Base-by-base conservation (phyloP, 1,140 invertebrate genomes). In the Cydia amplana region DNA sequence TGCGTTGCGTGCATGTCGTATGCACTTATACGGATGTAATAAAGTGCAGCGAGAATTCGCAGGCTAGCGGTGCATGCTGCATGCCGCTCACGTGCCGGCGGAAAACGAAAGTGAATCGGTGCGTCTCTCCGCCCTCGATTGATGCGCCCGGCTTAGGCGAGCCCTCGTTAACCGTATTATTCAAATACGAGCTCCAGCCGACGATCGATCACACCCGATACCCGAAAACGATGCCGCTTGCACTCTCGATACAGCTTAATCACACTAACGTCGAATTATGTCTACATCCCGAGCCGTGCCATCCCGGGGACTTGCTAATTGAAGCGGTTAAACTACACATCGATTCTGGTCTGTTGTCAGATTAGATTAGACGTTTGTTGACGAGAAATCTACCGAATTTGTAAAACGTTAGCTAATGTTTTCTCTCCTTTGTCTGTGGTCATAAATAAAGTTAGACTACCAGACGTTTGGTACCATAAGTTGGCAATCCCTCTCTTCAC, bases 21-120 rank as follows among this genome's bases (percentile, higher is more conserved):
- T 89, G 86, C 86, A 87, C 89, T 90, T 91, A 88, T 91, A 91
- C 85, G 89, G 87, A 83, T 84, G 85, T 84, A 83, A 83, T 88
- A 89, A 91, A 90, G 90, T 88, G 89, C 89, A 90, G 55, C 80
- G 87, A 89, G 89, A 91, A 88, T 90, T 90, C 84, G 87, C 88
- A 87, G 82, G 78, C 83, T 84, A 82, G 83, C 86, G 80, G 82
- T 83, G 86, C 82, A 90, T 89, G 84, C 87, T 83, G 86, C 82
- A 90, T 89, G 84, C 87, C 77, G 84, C 88, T 89, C 89, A 91
- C 89, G 89, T 91, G 87, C 87, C 79, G 63, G 60, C 74, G 74
- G 91, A 92, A 90, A 92, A 88, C 83, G 90, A 92, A 91, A 92
- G 91, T 92, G 89, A 72, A 91, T 91, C 86, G 84, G 79, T 87